These are phyloP conservation scores for Manduca sexta DNA, from an alignment of 1,140 invertebrate species.

Conservation along the genomic window DNA sequence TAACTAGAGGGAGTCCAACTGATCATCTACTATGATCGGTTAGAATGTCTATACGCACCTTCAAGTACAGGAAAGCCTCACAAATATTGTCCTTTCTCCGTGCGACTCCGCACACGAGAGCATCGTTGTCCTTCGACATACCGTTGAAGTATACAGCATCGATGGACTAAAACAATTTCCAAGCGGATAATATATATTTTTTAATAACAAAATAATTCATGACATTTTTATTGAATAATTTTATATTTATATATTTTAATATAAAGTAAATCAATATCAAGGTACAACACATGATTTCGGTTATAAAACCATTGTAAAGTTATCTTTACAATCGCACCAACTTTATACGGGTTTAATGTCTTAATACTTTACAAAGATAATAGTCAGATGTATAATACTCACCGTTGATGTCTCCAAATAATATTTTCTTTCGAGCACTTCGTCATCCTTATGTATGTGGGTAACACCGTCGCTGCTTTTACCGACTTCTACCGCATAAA, in stretches of 20 bases:
- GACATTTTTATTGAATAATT: no score
- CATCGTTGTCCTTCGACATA: slow-evolving; percentile 63
- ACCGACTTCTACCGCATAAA: slow-evolving; percentile 53
- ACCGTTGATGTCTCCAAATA: slow-evolving; percentile 41
- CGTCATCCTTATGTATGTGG: slow-evolving; percentile 40
- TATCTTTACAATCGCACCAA: no score
- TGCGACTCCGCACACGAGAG: slow-evolving; percentile 71
- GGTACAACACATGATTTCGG: no score
- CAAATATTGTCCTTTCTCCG: slow-evolving; percentile 62
- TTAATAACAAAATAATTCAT: slow-evolving; percentile 7
- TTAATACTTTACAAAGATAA: background rate
- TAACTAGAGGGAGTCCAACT: no score
- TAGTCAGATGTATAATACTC: slow-evolving; percentile 7
- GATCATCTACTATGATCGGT: no score
- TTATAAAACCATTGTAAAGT: no score
- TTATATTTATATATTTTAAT: no score
- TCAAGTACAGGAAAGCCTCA: slow-evolving; percentile 74
- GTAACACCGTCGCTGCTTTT: slow-evolving; percentile 56
- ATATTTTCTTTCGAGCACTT: slow-evolving; percentile 38
- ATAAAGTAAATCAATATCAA: no score
- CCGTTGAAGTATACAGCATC: slow-evolving; percentile 77
- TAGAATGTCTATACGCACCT: slow-evolving; percentile 49
- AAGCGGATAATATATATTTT: no score
- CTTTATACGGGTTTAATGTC: no score
- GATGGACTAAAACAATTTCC: slow-evolving; percentile 67